Evolutionary conservation across 2,888 invertebrate genomes (phyloP).

Genomic region (Pimpla rufipes): DNA sequence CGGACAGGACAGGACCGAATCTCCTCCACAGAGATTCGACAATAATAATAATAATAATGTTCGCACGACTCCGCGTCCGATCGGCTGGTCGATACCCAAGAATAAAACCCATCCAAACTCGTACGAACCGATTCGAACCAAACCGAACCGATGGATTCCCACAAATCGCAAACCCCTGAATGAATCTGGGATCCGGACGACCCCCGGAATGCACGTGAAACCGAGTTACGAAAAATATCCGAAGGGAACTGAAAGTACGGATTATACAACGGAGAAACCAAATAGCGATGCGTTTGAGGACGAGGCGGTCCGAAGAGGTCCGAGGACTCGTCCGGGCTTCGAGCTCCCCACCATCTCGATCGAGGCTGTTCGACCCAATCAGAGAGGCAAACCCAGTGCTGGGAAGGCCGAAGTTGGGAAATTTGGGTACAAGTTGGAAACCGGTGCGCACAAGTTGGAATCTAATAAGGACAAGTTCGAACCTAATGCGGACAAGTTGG

Average conservation of each 20-base stretch:
- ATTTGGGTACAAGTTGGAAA: no score
- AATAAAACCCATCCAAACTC: constrained; percentile 35
- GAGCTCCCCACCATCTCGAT: constrained; percentile 73
- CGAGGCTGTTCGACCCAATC: constrained; percentile 62
- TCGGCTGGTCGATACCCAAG: constrained; percentile 19
- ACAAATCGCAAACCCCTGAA: constrained; percentile 52
- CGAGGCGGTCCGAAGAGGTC: neutral
- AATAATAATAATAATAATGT: constrained; percentile 27
- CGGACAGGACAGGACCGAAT: constrained; percentile 39
- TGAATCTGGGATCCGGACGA: constrained; percentile 16
- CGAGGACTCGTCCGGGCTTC: constrained; percentile 8
- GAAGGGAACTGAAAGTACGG: neutral
- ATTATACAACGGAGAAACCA: constrained; percentile 26
- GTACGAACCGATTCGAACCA: constrained; percentile 38
- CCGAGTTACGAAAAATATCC: constrained; percentile 46
- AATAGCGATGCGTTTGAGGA: neutral
- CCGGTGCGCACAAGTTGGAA: no score
- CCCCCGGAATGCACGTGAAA: constrained; percentile 15
- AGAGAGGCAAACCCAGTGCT: constrained; percentile 20
- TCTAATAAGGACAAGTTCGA: no score
- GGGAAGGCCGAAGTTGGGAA: constrained; percentile 40
- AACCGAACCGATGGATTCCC: constrained; percentile 59
- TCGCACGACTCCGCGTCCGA: constrained; percentile 1
- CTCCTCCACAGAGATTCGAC: constrained; percentile 17
- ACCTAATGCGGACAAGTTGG: no score